Base-by-base conservation (phyloP, 2,113 vertebrate species). In the Carlito syrichta region DNA sequence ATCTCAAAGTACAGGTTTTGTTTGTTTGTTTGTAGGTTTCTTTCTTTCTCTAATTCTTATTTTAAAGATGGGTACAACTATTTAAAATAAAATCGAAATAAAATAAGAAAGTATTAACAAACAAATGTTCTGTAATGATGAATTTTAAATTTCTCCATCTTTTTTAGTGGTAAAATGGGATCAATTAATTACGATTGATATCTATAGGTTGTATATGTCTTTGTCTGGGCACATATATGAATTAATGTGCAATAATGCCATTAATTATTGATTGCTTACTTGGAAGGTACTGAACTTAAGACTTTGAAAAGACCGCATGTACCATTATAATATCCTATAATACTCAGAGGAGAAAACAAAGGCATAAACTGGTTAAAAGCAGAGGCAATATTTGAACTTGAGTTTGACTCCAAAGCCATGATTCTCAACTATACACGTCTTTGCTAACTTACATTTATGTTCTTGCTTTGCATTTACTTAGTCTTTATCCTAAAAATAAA, bases 401-500 rank as follows among this genome's bases (percentile, higher is more conserved):
- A 2, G 6, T 79, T 40, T 83, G 25, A 83, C 25, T 82, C 3
- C 4, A 89, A 82, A 66, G 17, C 48, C 38, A 62, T 63, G 35
- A 85, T 54, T 85, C 48, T 82, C 45, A 76, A 6, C 35, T 79
- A 0, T 54, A 38, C 0, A 84, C 30, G 14, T 76, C 40, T 83
- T 79, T 85, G 48, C 50, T 82, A 35, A 79, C 27, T 89, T 86
- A 92, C 17, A 62, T 68, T 92, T 81, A 77, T 17, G 8, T 77
- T 54, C n/a, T 71, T 23, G 1, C 0, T 89, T 95, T 54, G 27
- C 8, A 94, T 95, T 40, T n/a, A n/a, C n/a, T n/a, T 76, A 88
- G 0, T 83, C 27, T 82, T 92, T 52, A 92, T 85, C 35, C n/a
- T 89, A 78, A 94, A 96, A 78, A 48, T 89, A 66, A 79, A 38